Percentiles rank a stretch among this genome's conserved stretches.
These are phyloP conservation scores for Micrasema longulum DNA, from an alignment of 1,140 invertebrate genomes.

Conservation along the genomic window DNA sequence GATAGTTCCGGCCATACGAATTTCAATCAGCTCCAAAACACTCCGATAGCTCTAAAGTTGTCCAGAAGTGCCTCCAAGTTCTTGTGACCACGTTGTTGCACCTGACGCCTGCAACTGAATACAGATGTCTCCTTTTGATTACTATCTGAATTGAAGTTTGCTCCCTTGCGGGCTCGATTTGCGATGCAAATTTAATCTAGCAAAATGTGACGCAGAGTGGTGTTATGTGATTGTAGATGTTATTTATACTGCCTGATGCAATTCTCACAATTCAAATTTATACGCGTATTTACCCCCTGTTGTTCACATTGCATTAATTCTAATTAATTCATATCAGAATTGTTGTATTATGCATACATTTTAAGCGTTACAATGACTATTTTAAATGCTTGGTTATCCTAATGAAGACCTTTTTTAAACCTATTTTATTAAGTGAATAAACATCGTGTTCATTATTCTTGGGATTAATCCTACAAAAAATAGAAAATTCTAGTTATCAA, in stretches of 20 bases:
- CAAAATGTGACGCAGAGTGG: constrained; percentile 15
- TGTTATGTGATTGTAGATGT: constrained; percentile 20
- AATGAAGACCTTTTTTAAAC: too few relatives aligned
- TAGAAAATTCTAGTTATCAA: too few relatives aligned
- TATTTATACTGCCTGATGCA: not conserved
- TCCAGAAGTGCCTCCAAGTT: constrained; percentile 15
- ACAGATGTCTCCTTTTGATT: constrained; percentile 35
- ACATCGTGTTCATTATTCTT: too few relatives aligned
- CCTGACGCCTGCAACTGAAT: constrained; percentile 16
- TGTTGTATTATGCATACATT: too few relatives aligned
- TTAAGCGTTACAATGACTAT: too few relatives aligned
- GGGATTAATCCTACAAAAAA: too few relatives aligned
- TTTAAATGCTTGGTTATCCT: too few relatives aligned
- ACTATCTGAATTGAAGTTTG: constrained; percentile 22
- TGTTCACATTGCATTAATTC: too few relatives aligned
- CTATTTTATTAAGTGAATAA: too few relatives aligned
- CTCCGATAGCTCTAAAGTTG: constrained; percentile 8
- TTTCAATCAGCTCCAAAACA: constrained; percentile 30
- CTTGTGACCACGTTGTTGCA: constrained; percentile 22
- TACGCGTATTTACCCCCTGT: too few relatives aligned
- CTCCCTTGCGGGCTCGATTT: constrained; percentile 6
- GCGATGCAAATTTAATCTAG: constrained; percentile 37
- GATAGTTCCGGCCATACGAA: constrained; percentile 29
- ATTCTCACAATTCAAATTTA: too few relatives aligned
- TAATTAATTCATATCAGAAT: too few relatives aligned